These are phyloP conservation scores for Drosophila bocki DNA, from an alignment of 1,140 invertebrate species.

Conservation along the genomic window DNA sequence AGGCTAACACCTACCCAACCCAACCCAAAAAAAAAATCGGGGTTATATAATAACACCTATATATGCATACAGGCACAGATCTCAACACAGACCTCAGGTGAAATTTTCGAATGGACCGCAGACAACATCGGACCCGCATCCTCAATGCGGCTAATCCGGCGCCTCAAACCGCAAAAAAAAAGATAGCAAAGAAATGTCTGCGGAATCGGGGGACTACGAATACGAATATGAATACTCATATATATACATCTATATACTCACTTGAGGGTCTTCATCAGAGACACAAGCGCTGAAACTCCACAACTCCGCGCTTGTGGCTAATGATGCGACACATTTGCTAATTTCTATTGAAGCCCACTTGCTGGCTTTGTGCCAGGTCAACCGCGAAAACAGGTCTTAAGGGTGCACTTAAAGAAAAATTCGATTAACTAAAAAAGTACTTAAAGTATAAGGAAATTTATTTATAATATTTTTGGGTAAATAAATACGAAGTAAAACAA, in stretches of 20 bases:
- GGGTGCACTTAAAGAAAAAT: constrained; percentile 24
- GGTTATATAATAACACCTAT: constrained; percentile 61
- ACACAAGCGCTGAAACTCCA: constrained; percentile 38
- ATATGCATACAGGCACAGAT: constrained; percentile 31
- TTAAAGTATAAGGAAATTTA: not conserved
- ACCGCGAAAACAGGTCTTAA: constrained; percentile 78
- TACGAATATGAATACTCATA: not conserved
- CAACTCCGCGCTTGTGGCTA: constrained; percentile 66
- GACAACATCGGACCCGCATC: constrained; percentile 65
- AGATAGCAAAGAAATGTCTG: constrained; percentile 26
- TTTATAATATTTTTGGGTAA: not conserved
- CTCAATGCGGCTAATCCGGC: constrained; percentile 78
- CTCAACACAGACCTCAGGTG: constrained; percentile 43
- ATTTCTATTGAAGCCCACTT: constrained; percentile 80
- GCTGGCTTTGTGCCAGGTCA: constrained; percentile 55
- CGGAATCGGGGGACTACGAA: constrained; percentile 10
- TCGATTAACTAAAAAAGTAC: constrained; percentile 11
- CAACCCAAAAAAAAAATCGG: constrained; percentile 68
- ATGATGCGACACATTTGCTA: constrained; percentile 84
- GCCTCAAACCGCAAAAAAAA: constrained; percentile 68
- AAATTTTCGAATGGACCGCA: constrained; percentile 43
- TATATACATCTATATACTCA: constrained; percentile 30
- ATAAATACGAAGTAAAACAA: not conserved
- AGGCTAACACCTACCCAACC: constrained; percentile 78
- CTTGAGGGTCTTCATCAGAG: constrained; percentile 75